Base-by-base conservation (phyloP, 2,113 vertebrate genomes). In the Pedetes capensis region DNA sequence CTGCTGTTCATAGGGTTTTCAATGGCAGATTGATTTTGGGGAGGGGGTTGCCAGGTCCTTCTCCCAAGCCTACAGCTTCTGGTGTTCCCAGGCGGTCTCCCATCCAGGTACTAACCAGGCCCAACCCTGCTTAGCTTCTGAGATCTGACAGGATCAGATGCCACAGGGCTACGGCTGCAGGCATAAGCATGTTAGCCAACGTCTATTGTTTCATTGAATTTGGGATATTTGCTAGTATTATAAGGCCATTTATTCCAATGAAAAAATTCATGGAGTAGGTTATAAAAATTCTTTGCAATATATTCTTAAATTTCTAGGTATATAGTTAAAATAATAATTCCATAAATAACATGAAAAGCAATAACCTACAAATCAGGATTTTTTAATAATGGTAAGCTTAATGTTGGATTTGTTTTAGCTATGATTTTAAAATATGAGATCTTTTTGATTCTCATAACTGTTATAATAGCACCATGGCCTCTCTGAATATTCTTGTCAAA, bases 201-300 rank as follows among this genome's bases (percentile, higher is more conserved):
- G 34, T 88, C 20, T 87, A 76, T 29, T 91, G 88, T 75, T 68
- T 95, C 10, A 93, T n/a, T 87, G 23, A 25, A 47, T 20, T 66
- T 95, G 27, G 63, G 42, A 71, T 96, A 87, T 34, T 90, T 81
- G 55, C n/a, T 84, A 89, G 84, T 83, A 83, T 75, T 68, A 39
- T 39, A 72, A 47, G 68, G 11, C 2, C 55, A 87, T 90, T 78
- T 78, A 92, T 96, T 95, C 1, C 93, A 3, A n/a, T 71, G 17
- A 95, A 97, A 95, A 96, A 12, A 27, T 47, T 93, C n/a, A 49
- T 42, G 87, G 0, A 92, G 7, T 27, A 97, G 96, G 96, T 79
- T 20, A 8, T 0, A 72, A 94, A 93, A 2, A 37, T 82, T 53
- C 27, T 37, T 57, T 44, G 18, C 2, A 91, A 87, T 76, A 23